Evolutionary conservation across 2,888 invertebrate species (phyloP), one percentile per base, ranked within the genome.

Genomic region (Abrostola tripartita): DNA sequence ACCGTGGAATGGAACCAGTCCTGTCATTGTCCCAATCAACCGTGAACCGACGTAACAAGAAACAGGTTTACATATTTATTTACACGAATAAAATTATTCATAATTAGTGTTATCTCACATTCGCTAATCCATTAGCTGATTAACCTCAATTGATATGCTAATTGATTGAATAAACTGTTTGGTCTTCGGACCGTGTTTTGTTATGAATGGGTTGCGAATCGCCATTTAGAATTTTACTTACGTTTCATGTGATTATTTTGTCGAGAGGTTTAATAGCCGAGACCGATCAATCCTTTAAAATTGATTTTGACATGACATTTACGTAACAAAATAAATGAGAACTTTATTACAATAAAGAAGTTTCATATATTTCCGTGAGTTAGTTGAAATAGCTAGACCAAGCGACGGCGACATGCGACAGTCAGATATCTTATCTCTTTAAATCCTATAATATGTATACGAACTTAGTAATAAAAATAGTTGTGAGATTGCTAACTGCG

Each of bases 71-170:
- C 50, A 40, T n/a, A 42, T 62, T 57, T 64, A 76, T 59, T 63
- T 58, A 64, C 64, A 61, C 37, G 47, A 56, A 51, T 59, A 70
- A n/a, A 61, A 38, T 61, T 47, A 66, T 61, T 61, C 60, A 36
- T 62, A 63, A 76, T 68, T 40, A 58, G 41, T 41, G 61, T 71
- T 76, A 76, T 76, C 74, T 68, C 68, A 68, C 50, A 64, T 64
- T 64, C 60, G 56, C 37, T 68, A 64, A 71, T 68, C 54, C 68
- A 51, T 55, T 59, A n/a, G 50, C 42, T 61, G 51, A 65, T 59
- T 61, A 71, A 65, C 51, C 52, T 52, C 44, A 37, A 58, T 65
- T 49, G 61, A 59, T 65, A 68, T 44, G 51, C 38, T 64, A 52
- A 61, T 64, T 42, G 24, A 44, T 41, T 58, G n/a, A 52, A 24